Evolutionary conservation across 2,113 vertebrate genomes (phyloP), one percentile per base, ranked within the genome.

Genomic region (Sphyrna mokarran): DNA sequence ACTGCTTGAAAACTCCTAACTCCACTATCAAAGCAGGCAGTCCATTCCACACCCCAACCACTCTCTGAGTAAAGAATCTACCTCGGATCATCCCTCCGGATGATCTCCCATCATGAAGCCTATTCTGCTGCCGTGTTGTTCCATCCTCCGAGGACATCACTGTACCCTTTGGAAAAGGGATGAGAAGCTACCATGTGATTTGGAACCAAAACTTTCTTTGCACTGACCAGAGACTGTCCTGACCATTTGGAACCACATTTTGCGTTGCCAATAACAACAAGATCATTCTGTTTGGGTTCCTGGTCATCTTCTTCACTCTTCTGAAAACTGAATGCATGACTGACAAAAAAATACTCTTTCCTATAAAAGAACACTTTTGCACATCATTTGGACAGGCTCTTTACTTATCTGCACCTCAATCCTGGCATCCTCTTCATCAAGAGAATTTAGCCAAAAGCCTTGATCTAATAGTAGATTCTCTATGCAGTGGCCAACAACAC

Each of bases 301-400:
- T 97, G 96, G 96, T 98, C 97, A 23, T 96, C 97, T 40, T 96
- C 97, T 96, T 97, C 94, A 54, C 11, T 33, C 33, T 26, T 33
- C 69, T 95, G 94, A 72, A 72, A 40, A 95, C 97, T 97, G 95
- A 98, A 97, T 58, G 97, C 97, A 96, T 97, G 97, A 54, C 97
- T 96, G 78, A 97, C 98, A 96, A 98, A 99, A n/a, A 96, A 98
- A 97, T 8, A 97, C 97, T 8, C 98, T 99, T 97, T 99, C 99
- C 96, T 99, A 98, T 96, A 98, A 68, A 26, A 99, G 97, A 61
- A 99, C 97, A 91, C 96, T 97, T 97, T 97, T 97, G 58, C 98
- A 98, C 94, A 98, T 97, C 85, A 97, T 96, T 94, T 96, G 78
- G 87, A 99, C 96, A 40, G 97, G 97, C 0, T 98, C 97, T 85